Percentiles rank a stretch among this genome's conserved stretches.
phyloP scores from a whole-genome alignment of 2,797 vertebrate species.

The Dipus sagitta region DNA sequence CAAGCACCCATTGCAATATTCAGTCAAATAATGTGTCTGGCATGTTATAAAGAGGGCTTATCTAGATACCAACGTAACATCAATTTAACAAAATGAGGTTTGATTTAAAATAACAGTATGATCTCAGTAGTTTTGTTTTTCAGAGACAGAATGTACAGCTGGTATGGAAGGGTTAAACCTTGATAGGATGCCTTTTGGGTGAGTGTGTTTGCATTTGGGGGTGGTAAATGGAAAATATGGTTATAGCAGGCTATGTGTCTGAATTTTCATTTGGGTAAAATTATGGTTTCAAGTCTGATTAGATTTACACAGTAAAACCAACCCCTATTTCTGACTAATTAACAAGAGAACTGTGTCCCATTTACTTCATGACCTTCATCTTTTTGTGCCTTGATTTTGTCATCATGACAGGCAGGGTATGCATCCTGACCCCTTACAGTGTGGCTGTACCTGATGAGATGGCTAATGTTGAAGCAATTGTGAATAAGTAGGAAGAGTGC shows the following conservation, averaged over 20 bases:
- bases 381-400: slow-evolving; percentile 51
- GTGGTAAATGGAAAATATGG: not conserved
- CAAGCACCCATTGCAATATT: slow-evolving; percentile 30
- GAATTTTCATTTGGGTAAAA: slow-evolving; percentile 20
- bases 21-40: not conserved
- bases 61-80: slow-evolving; percentile 40
- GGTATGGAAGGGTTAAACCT: not conserved
- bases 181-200: not conserved
- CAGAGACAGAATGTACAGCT: not conserved
- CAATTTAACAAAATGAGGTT: slow-evolving; percentile 49
- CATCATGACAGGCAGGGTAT: not conserved
- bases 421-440: not conserved
- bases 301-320: not conserved
- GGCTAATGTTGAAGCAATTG: slow-evolving; percentile 13
- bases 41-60: not conserved
- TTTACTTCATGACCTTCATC: not conserved
- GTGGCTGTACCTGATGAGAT: not conserved
- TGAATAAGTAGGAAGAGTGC: slow-evolving; percentile 29
- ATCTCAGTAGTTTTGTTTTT: slow-evolving; percentile 8
- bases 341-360: not conserved
- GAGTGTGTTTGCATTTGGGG: not conserved
- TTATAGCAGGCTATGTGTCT: not conserved
- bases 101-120: slow-evolving; percentile 37
- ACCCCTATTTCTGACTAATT: slow-evolving; percentile 17
- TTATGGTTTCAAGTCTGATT: not conserved